A percentile compares a stretch with the other conserved stretches of the same genome.
phyloP scores from a whole-genome alignment of 2,888 invertebrate species.

The Drosophila niveifrons region DNA sequence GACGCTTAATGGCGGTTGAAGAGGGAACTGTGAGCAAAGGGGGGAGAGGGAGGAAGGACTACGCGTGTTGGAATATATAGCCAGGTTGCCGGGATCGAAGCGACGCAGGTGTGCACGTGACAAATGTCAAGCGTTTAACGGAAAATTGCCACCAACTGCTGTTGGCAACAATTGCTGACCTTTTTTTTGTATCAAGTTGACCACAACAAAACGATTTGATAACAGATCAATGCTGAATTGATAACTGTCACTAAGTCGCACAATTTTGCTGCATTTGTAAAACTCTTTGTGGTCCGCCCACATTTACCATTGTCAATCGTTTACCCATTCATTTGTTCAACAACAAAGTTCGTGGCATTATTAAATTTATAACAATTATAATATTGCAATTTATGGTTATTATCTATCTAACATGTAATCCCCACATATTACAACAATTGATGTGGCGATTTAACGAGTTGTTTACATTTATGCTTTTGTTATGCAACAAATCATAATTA shows the following conservation, averaged over 20 bases:
- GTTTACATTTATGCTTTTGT: constrained; percentile 1
- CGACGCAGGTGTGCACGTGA: constrained; percentile 59
- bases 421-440: not conserved
- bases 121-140: constrained; percentile 68
- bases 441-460: not conserved
- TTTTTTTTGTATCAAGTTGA: constrained; percentile 12
- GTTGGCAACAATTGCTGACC: not conserved
- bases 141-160: constrained; percentile 47
- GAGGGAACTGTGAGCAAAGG: not conserved
- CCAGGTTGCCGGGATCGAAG: constrained; percentile 27
- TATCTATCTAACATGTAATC: not conserved
- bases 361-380: not conserved
- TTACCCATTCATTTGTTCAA: too few species aligned
- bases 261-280: not conserved
- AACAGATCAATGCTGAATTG: constrained; percentile 22
- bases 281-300: not conserved
- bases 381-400: not conserved
- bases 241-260: constrained; percentile 9
- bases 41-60: not conserved
- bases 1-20: constrained; percentile 48
- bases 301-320: too few species aligned
- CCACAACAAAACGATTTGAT: constrained; percentile 15
- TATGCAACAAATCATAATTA: constrained; percentile 12
- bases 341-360: not conserved
- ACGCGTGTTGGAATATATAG: constrained; percentile 7